These are phyloP conservation scores for Agrilus cyanescens DNA, from an alignment of 2,888 invertebrate genomes.

Conservation along the genomic window DNA sequence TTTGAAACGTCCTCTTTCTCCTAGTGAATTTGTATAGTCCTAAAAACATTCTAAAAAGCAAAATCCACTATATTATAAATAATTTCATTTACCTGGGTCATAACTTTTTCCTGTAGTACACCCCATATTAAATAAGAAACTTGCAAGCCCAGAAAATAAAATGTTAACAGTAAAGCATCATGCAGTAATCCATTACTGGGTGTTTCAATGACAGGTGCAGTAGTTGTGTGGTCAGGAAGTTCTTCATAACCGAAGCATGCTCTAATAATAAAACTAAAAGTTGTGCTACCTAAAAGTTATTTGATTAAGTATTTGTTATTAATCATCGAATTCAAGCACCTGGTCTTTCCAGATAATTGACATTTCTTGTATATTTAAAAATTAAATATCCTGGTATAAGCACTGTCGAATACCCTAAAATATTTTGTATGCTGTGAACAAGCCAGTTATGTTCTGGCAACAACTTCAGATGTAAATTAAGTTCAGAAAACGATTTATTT, in stretches of 20 bases:
- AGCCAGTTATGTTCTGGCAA: slow-evolving; percentile 58
- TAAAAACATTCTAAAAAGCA: slow-evolving; percentile 8
- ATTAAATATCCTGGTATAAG: slow-evolving; percentile 75
- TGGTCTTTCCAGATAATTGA: slow-evolving; percentile 68
- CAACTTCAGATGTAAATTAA: slow-evolving; percentile 34
- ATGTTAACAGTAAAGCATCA: slow-evolving; percentile 49
- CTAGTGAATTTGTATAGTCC: slow-evolving; percentile 50
- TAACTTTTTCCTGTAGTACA: slow-evolving; percentile 92
- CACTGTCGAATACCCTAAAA: slow-evolving; percentile 80
- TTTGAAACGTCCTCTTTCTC: slow-evolving; percentile 58
- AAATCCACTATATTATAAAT: neutral
- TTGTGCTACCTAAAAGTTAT: slow-evolving; percentile 7
- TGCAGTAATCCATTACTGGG: slow-evolving; percentile 41
- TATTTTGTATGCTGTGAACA: slow-evolving; percentile 63
- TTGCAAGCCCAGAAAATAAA: slow-evolving; percentile 84
- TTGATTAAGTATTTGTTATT: neutral
- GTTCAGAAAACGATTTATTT: slow-evolving; percentile 24
- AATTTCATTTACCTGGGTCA: slow-evolving; percentile 59
- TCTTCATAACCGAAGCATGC: slow-evolving; percentile 44
- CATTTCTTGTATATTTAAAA: slow-evolving; percentile 66
- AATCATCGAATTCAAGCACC: slow-evolving; percentile 39
- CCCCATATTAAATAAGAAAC: slow-evolving; percentile 92
- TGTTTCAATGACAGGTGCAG: slow-evolving; percentile 24
- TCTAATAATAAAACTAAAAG: slow-evolving; percentile 28
- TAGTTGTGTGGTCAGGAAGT: slow-evolving; percentile 31